Base-by-base conservation (phyloP, 2,888 invertebrate genomes). In the Rhamphomyia laevipes region DNA sequence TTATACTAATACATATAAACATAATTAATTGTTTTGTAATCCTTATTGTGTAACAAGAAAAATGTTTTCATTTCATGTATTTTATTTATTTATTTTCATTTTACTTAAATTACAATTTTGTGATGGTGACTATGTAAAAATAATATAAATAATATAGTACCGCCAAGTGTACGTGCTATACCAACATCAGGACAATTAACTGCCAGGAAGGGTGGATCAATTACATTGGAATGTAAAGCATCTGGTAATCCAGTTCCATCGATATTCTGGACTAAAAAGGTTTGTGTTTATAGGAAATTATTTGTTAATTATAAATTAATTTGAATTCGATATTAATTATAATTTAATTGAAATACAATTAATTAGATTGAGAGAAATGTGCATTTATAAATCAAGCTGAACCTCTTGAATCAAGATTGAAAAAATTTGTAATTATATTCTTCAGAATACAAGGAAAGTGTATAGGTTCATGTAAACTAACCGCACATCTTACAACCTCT, bases 171-270 rank as follows among this genome's bases (percentile, higher is more conserved):
- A 45, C 71, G 81, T 23, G 77, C 80, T n/a, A 75, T 80, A 40
- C 82, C 82, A 4, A 77, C 80, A 59, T 78, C 73, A 23, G 73
- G 80, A 5, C 80, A 81, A 59, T 74, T 82, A 44, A 80, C 81
- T 33, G 82, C 82, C 12, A 66, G 82, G 43, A 76, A 82, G 50
- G 82, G 81, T 1, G 81, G 80, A 12, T 77, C 81, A 0, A 78
- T 82, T 2, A 81, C 82, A 38, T 67, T 84, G 48, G 81, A 82
- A 64, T 84, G 84, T 60, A 72, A 81, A 52, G 83, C 82, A 0
- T 77, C 81, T 1, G 84, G 84, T 13, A 84, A 84, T 68, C 84
- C 84, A 0, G 81, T 82, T 30, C 84, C 84, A 1, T 76, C 73
- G 18, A 82, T 84, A 53, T 74, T 74, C n/a, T 84, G 84, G 84